Base-by-base conservation (phyloP, 2,888 invertebrate genomes). In the Leptogaster cylindrica region DNA sequence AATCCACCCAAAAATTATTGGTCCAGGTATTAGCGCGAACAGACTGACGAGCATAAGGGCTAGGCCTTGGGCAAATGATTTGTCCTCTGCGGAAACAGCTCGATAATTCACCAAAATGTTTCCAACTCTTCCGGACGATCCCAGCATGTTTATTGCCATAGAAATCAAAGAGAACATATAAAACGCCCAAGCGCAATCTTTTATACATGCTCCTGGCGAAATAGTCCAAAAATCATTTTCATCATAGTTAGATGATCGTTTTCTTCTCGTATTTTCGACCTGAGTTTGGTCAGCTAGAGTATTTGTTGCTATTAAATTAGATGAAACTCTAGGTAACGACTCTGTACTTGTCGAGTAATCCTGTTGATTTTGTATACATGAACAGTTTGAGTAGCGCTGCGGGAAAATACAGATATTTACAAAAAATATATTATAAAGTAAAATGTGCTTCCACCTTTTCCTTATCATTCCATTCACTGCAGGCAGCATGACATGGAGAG, bases 401-500 rank as follows among this genome's bases (percentile, higher is more conserved):
- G 7, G 27, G 8, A 44, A 44, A 44, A 44, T 44, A 0, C 27
- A 31, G 7, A 5, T 31, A 51, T 31, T 51, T 7, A 2, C n/a
- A 14, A 12, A 33, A 33, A 36, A 36, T 16, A 0, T n/a, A n/a
- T n/a, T n/a, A n/a, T n/a, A n/a, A n/a, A n/a, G n/a, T n/a, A n/a
- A n/a, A n/a, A n/a, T n/a, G n/a, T n/a, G n/a, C n/a, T n/a, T n/a
- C n/a, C n/a, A 77, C 77, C 71, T 76, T 77, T 3, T 69, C 58
- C 0, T 73, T 71, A 1, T 75, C 33, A 58, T 77, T 71, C 76
- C 77, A 80, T 16, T 75, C 77, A 5, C 75, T 81, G 72, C 90
- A 91, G 0, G 90, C 90, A 0, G 90, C 90, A 75, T 89, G 89
- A 73, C 91, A 91, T 0, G 90, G 86, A 0, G 89, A 89, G 77